Conservation (phyloP, 1,140 invertebrate genomes). For the Temnothorax nylanderi region DNA sequence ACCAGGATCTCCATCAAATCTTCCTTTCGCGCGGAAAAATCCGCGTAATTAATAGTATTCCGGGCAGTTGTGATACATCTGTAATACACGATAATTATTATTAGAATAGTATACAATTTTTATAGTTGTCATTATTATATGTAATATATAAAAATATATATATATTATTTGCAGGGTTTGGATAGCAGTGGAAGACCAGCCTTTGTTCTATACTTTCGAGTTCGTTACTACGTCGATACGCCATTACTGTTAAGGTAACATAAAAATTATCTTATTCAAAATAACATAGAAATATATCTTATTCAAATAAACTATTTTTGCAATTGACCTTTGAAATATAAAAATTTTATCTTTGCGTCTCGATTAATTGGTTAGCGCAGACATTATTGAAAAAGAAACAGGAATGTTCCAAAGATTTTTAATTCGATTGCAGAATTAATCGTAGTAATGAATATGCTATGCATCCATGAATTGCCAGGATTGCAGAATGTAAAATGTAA, state of each 20-base stretch:
- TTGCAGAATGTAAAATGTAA: conserved; percentile 16
- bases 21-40: not conserved
- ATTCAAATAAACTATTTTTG: not conserved
- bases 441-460: conserved; percentile 41
- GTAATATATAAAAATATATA: not conserved
- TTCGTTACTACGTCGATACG: conserved; percentile 98
- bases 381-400: not conserved
- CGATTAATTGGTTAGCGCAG: not conserved
- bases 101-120: not conserved
- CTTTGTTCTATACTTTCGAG: conserved; percentile 95
- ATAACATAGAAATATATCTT: conserved; percentile 17
- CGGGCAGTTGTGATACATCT: not conserved
- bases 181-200: conserved; percentile 95
- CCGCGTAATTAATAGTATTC: not conserved
- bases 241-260: conserved; percentile 91
- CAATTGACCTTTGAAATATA: not conserved
- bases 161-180: conserved; percentile 90
- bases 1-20: not conserved
- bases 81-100: not conserved
- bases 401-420: not conserved
- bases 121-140: not conserved
- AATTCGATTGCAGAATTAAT: conserved; percentile 63
- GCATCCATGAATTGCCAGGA: not conserved
- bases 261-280: not conserved
- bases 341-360: not conserved